Base-by-base conservation (phyloP, 2,113 vertebrate genomes). In the Malurus cyaneus region DNA sequence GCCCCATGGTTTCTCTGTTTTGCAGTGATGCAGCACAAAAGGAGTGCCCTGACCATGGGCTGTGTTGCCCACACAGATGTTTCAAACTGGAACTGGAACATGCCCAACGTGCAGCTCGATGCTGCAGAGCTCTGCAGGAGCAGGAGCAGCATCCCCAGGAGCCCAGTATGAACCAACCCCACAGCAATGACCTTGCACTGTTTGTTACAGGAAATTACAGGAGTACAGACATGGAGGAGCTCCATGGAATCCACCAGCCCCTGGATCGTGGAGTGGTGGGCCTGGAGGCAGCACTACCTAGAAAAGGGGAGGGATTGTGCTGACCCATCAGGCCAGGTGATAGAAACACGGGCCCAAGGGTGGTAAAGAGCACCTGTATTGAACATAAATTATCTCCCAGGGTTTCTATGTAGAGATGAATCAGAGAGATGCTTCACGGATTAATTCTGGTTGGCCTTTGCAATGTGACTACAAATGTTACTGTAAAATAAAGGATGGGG, bases 221-320 rank as follows among this genome's bases (percentile, higher is more conserved):
- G 69, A 74, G 62, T 2, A 6, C 64, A 44, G 92, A 6, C 87
- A 29, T 1, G 11, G 81, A 9, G 5, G 50, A 52, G 74, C 18
- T 73, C 70, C 7, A 77, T 9, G 47, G 24, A 60, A 20, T 1
- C 16, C 59, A 72, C 6, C 26, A 44, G 60, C 36, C 47, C 7
- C 2, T 4, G 47, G 18, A 5, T 2, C 0, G 0, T 7, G 61
- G 19, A 31, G 12, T 12, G 2, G 16, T 4, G 29, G 29, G 31
- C 13, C 49, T 50, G 86, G 15, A 80, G 79, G 86, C 3, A 79
- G 73, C 70, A 21, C 24, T 3, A 1, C 32, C 2, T 0, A 28
- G 41, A 28, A 7, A 44, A 32, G 36, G 53, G 46, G 42, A 4
- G 34, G 14, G 11, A 46, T 3, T 17, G 56, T 9, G 12, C 60